These are phyloP conservation scores for Taeniopygia guttata DNA, from an alignment of 2,797 vertebrate species.

Conservation along the genomic window DNA sequence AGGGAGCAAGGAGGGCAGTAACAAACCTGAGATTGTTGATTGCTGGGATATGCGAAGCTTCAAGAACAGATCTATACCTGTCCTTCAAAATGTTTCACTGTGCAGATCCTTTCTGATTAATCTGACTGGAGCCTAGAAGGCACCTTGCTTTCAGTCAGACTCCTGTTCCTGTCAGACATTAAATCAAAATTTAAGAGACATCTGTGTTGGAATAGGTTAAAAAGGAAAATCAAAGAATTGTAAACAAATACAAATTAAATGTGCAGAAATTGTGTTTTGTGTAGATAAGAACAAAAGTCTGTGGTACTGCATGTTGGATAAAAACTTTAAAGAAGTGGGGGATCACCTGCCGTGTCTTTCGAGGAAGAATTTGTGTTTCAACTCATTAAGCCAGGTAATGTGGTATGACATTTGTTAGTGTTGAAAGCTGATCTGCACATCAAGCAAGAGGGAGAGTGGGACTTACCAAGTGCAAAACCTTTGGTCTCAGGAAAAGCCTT, in stretches of 20 bases:
- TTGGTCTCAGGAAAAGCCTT: not conserved
- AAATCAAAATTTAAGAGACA: not conserved
- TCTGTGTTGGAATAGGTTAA: not conserved
- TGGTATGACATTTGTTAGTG: not conserved
- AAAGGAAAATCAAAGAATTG: not conserved
- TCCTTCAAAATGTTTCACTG: not conserved
- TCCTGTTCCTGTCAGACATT: not conserved
- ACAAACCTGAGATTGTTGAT: not conserved
- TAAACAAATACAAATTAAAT: not conserved
- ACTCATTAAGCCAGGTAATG: not conserved
- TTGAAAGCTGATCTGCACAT: not conserved
- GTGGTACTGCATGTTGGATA: not conserved
- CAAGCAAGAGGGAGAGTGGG: not conserved
- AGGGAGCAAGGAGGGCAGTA: not conserved
- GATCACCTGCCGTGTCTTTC: not conserved
- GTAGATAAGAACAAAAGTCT: not conserved
- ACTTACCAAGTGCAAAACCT: not conserved
- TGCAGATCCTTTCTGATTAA: not conserved
- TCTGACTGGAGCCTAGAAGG: not conserved
- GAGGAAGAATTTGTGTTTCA: not conserved
- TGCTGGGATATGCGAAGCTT: not conserved
- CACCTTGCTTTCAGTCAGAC: not conserved
- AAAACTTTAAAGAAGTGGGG: not conserved
- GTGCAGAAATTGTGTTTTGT: not conserved
- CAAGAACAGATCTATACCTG: not conserved